phyloP scores from a whole-genome alignment of 1,140 invertebrate genomes.

The Drosophila hydei region DNA sequence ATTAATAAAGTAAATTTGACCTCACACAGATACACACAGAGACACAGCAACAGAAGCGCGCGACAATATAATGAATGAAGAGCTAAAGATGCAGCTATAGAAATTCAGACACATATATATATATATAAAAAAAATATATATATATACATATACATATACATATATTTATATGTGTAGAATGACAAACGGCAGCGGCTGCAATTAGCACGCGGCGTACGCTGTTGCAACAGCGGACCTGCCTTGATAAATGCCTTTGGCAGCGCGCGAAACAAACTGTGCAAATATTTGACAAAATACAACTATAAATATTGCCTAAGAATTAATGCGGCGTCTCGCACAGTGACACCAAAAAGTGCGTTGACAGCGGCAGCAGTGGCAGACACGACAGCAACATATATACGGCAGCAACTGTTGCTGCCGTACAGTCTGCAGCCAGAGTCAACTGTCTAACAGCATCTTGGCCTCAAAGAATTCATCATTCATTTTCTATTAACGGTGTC shows the following conservation, averaged over 20 bases:
- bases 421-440: background rate
- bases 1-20: conserved; percentile 83
- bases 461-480: conserved; percentile 63
- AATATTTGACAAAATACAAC: conserved; percentile 83
- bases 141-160: conserved; percentile 15
- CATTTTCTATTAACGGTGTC: conserved; percentile 46
- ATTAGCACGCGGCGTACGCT: conserved; percentile 54
- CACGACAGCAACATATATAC: conserved; percentile 22
- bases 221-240: conserved; percentile 39
- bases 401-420: conserved; percentile 15
- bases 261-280: conserved; percentile 78
- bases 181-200: conserved; percentile 71
- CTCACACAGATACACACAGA: conserved; percentile 49
- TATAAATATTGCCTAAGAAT: conserved; percentile 83
- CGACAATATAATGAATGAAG: conserved; percentile 82
- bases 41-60: conserved; percentile 36
- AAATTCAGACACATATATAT: conserved; percentile 6
- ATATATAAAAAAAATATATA: background rate
- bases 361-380: conserved; percentile 26
- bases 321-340: conserved; percentile 68
- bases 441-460: conserved; percentile 21
- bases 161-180: conserved; percentile 11
- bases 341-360: conserved; percentile 79
- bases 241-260: conserved; percentile 80
- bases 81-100: conserved; percentile 18